Conservation (phyloP, 2,113 vertebrate species). For the Mohoua ochrocephala region DNA sequence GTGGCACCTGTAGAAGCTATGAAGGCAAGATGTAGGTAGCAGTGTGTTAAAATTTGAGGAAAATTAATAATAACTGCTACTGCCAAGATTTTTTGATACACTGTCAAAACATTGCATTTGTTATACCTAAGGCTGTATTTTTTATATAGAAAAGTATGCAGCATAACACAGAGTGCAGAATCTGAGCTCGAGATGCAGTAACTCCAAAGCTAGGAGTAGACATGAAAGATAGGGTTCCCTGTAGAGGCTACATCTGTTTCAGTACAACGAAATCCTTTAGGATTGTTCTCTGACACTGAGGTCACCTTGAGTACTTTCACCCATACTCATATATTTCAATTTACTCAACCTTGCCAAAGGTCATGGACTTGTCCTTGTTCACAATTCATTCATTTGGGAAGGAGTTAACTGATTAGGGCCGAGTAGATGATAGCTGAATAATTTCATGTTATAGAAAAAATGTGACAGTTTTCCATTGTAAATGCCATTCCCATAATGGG, state of each 20-base stretch:
- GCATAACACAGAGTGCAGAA: not conserved
- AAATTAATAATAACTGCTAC: not conserved
- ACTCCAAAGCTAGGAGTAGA: not conserved
- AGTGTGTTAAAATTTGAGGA: not conserved
- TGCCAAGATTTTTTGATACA: not conserved
- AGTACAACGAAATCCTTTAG: not conserved
- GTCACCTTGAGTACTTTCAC: not conserved
- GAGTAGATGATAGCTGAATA: not conserved
- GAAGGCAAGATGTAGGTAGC: not conserved
- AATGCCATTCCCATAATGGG: not conserved
- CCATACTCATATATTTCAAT: not conserved
- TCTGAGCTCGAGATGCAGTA: not conserved
- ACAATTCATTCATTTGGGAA: not conserved
- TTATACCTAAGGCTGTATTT: not conserved
- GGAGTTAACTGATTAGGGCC: not conserved
- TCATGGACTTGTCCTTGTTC: not conserved
- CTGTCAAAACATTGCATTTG: not conserved
- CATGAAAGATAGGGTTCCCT: not conserved
- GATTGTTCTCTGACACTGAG: not conserved
- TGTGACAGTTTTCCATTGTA: not conserved
- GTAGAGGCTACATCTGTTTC: not conserved
- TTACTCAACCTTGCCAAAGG: not conserved
- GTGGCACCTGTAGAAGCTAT: not conserved
- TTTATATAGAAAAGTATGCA: not conserved
- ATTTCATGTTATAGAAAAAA: not conserved